Percentiles rank a stretch among this genome's conserved stretches.
These are phyloP conservation scores for Nerophis ophidion DNA, from an alignment of 2,113 vertebrate species.

Conservation along the genomic window DNA sequence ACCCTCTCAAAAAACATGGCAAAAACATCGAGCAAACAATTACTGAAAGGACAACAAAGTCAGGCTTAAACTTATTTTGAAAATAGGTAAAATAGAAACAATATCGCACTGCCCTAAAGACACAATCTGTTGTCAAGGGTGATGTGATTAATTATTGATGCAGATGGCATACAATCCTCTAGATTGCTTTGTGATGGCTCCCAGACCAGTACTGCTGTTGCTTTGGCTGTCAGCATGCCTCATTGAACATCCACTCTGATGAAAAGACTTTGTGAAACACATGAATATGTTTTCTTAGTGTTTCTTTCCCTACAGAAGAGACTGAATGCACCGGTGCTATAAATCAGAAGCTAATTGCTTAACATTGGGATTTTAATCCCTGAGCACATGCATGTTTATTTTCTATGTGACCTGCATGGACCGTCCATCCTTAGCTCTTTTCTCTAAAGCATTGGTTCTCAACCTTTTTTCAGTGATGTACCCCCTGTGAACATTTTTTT, in stretches of 20 bases:
- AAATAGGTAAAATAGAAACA: not conserved
- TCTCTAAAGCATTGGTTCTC: conserved; percentile 5
- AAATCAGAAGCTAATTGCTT: conserved; percentile 14
- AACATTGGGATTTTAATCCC: conserved; percentile 22
- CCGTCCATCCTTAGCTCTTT: not conserved
- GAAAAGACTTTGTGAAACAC: conserved; percentile 27
- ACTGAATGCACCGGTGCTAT: conserved; percentile 9
- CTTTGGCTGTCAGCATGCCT: conserved; percentile 37
- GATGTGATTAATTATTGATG: conserved; percentile 52
- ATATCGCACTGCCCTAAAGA: not conserved
- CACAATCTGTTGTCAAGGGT: conserved; percentile 22
- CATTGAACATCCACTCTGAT: conserved; percentile 26
- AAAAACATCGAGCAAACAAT: too few species aligned
- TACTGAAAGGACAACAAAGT: too few species aligned
- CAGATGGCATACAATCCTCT: conserved; percentile 43
- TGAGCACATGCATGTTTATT: conserved; percentile 23
- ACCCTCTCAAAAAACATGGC: too few species aligned
- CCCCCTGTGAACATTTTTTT: too few species aligned
- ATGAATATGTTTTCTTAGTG: not conserved
- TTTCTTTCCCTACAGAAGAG: conserved; percentile 2
- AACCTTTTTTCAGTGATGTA: too few species aligned
- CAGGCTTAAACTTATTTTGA: too few species aligned
- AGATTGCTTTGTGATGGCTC: conserved; percentile 43
- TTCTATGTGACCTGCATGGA: conserved; percentile 22
- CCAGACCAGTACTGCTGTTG: conserved; percentile 25